Evolutionary conservation across 2,888 invertebrate species (phyloP).

Genomic region (Lampropteryx suffumata): DNA sequence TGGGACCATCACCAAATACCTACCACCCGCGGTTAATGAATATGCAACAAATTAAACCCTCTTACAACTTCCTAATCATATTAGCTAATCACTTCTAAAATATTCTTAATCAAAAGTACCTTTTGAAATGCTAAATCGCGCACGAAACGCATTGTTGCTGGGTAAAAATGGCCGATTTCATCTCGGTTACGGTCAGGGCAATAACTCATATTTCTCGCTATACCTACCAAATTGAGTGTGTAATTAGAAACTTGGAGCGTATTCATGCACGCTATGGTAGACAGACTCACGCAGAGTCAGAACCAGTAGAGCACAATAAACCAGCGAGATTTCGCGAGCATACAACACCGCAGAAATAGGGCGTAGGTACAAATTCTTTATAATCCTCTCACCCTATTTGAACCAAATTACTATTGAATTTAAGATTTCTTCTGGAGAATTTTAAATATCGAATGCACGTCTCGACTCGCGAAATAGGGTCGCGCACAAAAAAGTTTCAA

Average conservation of each 20-base stretch:
- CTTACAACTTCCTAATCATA: constrained; percentile 45
- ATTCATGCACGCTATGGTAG: constrained; percentile 60
- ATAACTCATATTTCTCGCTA: constrained; percentile 76
- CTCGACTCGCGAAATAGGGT: constrained; percentile 57
- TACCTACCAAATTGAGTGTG: constrained; percentile 78
- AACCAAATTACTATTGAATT: constrained; percentile 79
- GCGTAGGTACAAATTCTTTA: constrained; percentile 58
- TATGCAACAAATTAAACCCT: constrained; percentile 21
- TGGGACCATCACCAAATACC: too few species aligned
- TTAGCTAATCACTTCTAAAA: constrained; percentile 58
- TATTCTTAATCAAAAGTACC: constrained; percentile 52
- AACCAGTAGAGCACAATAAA: constrained; percentile 75
- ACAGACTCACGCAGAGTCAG: constrained; percentile 71
- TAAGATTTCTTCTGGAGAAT: constrained; percentile 71
- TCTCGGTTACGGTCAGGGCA: constrained; percentile 67
- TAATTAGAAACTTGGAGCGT: constrained; percentile 72
- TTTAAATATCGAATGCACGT: constrained; percentile 69
- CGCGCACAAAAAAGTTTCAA: constrained; percentile 51
- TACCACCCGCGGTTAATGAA: constrained; percentile 6
- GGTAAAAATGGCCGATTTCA: constrained; percentile 71
- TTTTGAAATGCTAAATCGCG: constrained; percentile 63
- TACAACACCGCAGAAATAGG: constrained; percentile 80
- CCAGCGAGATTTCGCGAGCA: constrained; percentile 74
- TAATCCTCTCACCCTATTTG: constrained; percentile 62
- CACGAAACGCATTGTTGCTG: constrained; percentile 56